phyloP scores from a whole-genome alignment of 2,888 invertebrate genomes.

The Tachina grossa region DNA sequence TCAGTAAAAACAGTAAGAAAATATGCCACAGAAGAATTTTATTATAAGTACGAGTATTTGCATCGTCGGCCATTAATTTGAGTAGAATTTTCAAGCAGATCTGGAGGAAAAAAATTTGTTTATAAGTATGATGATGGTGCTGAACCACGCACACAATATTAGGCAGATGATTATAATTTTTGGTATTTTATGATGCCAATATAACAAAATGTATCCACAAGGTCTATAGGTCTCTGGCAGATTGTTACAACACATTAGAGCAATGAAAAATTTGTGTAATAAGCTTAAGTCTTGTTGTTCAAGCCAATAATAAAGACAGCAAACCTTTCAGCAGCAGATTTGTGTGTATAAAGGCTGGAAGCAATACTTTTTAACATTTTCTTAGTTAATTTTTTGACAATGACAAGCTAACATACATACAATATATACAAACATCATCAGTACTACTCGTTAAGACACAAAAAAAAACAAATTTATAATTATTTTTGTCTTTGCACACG shows the following conservation, averaged over 20 bases:
- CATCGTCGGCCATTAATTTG: conserved; percentile 22
- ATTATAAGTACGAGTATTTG: conserved; percentile 22
- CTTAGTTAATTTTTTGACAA: neutral
- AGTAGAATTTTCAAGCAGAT: conserved; percentile 5
- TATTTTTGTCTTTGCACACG: conserved; percentile 3
- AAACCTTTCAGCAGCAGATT: neutral
- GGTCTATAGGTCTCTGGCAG: neutral
- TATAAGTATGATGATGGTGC: neutral
- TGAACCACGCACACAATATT: conserved; percentile 2
- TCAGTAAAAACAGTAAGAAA: neutral
- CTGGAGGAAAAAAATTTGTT: neutral
- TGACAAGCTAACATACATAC: neutral
- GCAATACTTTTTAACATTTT: neutral
- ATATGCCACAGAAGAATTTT: conserved; percentile 23
- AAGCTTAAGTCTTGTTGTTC: neutral
- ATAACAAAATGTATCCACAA: neutral
- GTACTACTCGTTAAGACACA: neutral
- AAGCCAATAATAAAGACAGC: neutral
- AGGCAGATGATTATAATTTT: conserved; percentile 16
- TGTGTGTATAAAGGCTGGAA: neutral
- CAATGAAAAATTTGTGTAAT: neutral
- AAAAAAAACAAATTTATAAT: neutral
- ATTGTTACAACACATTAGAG: conserved; percentile 4
- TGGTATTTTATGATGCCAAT: conserved; percentile 10
- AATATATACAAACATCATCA: neutral